A percentile compares a stretch with the other conserved stretches of the same genome.
phyloP scores from a whole-genome alignment of 2,797 vertebrate species.

The Lindbergichthys nudifrons region DNA sequence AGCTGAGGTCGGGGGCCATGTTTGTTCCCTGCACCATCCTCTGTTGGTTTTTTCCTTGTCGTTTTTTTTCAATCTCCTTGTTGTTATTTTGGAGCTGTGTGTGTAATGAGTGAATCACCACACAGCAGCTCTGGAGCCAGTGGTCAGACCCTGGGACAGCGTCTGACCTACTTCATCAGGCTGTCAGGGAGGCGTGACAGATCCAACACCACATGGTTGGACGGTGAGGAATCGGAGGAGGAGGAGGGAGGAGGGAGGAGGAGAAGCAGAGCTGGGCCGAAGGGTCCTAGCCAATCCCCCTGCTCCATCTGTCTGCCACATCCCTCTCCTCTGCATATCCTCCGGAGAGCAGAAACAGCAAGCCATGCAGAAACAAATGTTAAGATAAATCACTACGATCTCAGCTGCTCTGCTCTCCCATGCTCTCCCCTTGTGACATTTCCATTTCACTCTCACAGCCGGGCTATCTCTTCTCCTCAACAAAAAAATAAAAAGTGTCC shows the following conservation, averaged over 20 bases:
- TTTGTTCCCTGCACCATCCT: conserved; percentile 50
- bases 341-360: conserved; percentile 75
- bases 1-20: conserved; percentile 35
- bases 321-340: conserved; percentile 68
- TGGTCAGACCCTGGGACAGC: conserved; percentile 78
- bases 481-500: conserved; percentile 45
- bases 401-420: conserved; percentile 68
- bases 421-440: conserved; percentile 73
- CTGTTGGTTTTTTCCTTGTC: conserved; percentile 13
- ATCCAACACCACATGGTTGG: conserved; percentile 62
- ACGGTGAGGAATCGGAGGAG: conserved; percentile 36
- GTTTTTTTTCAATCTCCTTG: conserved; percentile 20
- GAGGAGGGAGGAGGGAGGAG: conserved; percentile 27
- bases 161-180: conserved; percentile 82
- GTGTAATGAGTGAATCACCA: conserved; percentile 70
- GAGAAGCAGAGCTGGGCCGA: conserved; percentile 55
- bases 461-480: conserved; percentile 41
- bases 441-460: conserved; percentile 72
- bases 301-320: conserved; percentile 75
- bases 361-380: conserved; percentile 79
- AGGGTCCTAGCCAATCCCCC: conserved; percentile 65
- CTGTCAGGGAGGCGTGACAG: conserved; percentile 73
- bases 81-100: conserved; percentile 59
- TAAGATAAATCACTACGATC: conserved; percentile 79
- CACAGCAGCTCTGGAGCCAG: conserved; percentile 66